Evolutionary conservation across 2,888 invertebrate genomes (phyloP).

Genomic region (Euspilapteryx auroguttella): DNA sequence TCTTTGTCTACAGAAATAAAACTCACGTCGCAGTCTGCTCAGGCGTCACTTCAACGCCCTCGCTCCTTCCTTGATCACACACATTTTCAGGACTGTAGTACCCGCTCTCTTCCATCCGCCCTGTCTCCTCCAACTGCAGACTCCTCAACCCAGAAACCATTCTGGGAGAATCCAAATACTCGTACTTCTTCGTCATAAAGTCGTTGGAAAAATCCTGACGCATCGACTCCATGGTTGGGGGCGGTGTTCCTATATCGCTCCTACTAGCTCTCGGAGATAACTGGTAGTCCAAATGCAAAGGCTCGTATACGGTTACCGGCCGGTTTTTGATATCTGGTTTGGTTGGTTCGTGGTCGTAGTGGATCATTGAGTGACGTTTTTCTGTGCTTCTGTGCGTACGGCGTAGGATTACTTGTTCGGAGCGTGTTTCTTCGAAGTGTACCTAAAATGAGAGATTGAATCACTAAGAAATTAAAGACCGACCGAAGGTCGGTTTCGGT

Average conservation of each 20-base stretch:
- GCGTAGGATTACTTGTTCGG: constrained; percentile 36
- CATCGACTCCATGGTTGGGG: constrained; percentile 37
- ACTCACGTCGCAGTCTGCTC: too few species aligned
- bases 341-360: constrained; percentile 41
- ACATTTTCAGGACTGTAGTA: constrained; percentile 46
- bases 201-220: constrained; percentile 32
- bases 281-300: constrained; percentile 42
- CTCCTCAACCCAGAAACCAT: constrained; percentile 41
- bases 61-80: too few species aligned
- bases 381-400: constrained; percentile 38
- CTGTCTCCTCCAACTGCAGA: constrained; percentile 42
- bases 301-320: constrained; percentile 46
- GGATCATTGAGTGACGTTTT: constrained; percentile 55
- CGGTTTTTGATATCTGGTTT: constrained; percentile 44
- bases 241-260: constrained; percentile 45
- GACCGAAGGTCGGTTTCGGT: too few species aligned
- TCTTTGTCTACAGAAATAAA: too few species aligned
- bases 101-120: constrained; percentile 54
- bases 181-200: constrained; percentile 39
- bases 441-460: too few species aligned
- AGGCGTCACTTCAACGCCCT: too few species aligned
- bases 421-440: constrained; percentile 41
- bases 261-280: constrained; percentile 46
- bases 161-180: constrained; percentile 43
- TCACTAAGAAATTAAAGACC: too few species aligned